phyloP scores from a whole-genome alignment of 64 coral and sea anemone species.

The Cladopsammia gracilis region DNA sequence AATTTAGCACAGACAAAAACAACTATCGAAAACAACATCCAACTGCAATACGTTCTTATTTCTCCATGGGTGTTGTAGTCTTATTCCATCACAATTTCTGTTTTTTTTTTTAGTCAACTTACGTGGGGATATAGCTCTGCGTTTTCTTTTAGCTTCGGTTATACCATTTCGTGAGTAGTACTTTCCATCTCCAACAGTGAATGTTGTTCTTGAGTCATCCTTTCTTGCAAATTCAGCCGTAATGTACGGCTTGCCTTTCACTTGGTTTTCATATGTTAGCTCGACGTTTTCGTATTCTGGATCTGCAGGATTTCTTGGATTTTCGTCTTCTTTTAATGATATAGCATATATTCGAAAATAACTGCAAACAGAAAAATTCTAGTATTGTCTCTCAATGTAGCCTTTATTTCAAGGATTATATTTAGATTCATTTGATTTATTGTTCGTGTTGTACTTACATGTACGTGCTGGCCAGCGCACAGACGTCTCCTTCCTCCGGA shows the following conservation, averaged over 20 bases:
- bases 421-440: too few species aligned
- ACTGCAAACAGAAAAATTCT: neutral
- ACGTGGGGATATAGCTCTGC: neutral
- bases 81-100: too few species aligned
- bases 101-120: neutral
- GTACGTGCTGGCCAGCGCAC: too few species aligned
- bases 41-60: too few species aligned
- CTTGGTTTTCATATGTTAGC: neutral
- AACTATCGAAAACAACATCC: too few species aligned
- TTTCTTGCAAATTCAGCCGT: constrained; percentile 1
- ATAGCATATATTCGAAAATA: neutral
- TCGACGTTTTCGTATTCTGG: neutral
- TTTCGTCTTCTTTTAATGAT: neutral
- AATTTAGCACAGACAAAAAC: too few species aligned
- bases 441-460: too few species aligned
- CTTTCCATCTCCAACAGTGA: constrained; percentile 32
- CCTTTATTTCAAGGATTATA: too few species aligned
- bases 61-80: too few species aligned
- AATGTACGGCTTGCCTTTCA: neutral
- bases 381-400: neutral
- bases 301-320: neutral
- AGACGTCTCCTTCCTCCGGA: too few species aligned
- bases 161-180: neutral
- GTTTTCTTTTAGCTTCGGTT: constrained; percentile 1
- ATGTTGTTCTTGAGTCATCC: neutral